A percentile compares a stretch with the other conserved stretches of the same genome.
phyloP scores from a whole-genome alignment of 2,797 vertebrate species.

The Mus spretus region DNA sequence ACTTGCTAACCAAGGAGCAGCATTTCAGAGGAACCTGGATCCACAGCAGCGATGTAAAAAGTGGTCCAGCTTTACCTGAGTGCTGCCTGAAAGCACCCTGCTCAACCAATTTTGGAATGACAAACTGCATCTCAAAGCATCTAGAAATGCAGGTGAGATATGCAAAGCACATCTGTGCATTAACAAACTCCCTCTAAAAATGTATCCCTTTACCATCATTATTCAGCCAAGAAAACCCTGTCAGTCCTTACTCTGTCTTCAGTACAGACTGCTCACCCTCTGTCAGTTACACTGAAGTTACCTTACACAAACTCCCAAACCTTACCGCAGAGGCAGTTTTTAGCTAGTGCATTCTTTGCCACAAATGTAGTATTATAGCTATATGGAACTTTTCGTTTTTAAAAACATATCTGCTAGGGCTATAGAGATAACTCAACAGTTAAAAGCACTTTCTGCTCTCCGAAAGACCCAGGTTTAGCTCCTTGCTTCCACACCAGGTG shows the following conservation, averaged over 20 bases:
- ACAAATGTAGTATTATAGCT: constrained; percentile 16
- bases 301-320: constrained; percentile 24
- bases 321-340: not conserved
- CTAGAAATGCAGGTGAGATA: constrained; percentile 31
- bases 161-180: not conserved
- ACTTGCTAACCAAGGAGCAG: constrained; percentile 39
- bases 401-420: constrained; percentile 12
- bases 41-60: not conserved
- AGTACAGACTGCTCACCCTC: constrained; percentile 21
- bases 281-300: not conserved
- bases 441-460: not conserved
- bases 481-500: not conserved
- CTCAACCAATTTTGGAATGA: constrained; percentile 39
- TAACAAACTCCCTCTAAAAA: not conserved
- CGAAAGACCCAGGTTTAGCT: not conserved
- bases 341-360: constrained; percentile 18
- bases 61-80: not conserved
- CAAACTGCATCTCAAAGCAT: constrained; percentile 6
- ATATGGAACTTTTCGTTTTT: constrained; percentile 14
- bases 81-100: not conserved
- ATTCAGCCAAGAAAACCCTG: not conserved
- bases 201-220: constrained; percentile 40
- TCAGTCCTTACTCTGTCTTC: not conserved
- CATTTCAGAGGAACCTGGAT: not conserved
- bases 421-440: not conserved